phyloP scores from a whole-genome alignment of 2,113 vertebrate genomes.

The Clarias magur region DNA sequence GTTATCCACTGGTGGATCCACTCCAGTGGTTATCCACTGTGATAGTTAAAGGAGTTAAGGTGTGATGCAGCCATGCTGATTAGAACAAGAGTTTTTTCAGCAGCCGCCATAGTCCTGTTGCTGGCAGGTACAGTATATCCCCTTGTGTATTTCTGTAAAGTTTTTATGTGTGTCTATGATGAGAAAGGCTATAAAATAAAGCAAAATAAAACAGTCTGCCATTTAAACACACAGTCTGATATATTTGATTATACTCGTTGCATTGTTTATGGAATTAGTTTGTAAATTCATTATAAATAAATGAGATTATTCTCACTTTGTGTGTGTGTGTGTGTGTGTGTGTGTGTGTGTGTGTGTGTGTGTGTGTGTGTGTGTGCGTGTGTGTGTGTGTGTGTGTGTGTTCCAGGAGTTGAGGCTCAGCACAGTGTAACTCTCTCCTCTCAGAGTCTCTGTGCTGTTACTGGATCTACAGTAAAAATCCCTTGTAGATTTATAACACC shows the following conservation, averaged over 20 bases:
- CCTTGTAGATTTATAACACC: neutral
- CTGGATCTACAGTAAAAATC: too few relatives aligned
- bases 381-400: constrained; percentile 6
- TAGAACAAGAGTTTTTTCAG: neutral
- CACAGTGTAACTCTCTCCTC: neutral
- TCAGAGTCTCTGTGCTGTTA: too few relatives aligned
- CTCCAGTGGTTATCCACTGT: too few relatives aligned
- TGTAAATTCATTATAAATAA: too few relatives aligned
- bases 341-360: neutral
- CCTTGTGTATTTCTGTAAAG: neutral
- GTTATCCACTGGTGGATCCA: too few relatives aligned
- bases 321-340: neutral
- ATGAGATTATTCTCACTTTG: too few relatives aligned
- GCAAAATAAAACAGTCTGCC: too few relatives aligned
- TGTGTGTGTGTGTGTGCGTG: neutral
- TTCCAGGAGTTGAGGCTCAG: neutral
- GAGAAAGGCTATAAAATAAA: neutral
- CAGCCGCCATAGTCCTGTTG: neutral
- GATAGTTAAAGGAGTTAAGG: neutral
- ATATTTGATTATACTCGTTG: too few relatives aligned
- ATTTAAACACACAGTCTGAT: too few relatives aligned
- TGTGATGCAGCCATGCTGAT: neutral
- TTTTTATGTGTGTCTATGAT: neutral
- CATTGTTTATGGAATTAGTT: too few relatives aligned
- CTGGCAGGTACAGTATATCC: constrained; percentile 1